phyloP scores from a whole-genome alignment of 2,888 invertebrate genomes.

The Sussaba pulchella region DNA sequence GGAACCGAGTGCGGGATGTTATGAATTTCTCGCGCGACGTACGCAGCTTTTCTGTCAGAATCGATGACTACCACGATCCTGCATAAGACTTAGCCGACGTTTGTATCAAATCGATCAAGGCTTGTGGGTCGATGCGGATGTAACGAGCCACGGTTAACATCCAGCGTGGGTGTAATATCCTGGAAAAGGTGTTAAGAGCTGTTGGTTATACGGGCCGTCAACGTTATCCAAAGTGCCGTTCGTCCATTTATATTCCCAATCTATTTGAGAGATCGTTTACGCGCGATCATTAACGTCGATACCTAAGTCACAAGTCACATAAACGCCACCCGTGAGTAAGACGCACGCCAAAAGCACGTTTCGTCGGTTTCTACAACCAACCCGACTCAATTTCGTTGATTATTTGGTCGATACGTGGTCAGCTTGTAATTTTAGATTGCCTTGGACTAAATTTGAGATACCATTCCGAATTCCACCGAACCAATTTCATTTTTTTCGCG shows the following conservation, averaged over 20 bases:
- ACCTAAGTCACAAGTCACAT: slow-evolving; percentile 43
- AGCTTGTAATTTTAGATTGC: slow-evolving; percentile 2
- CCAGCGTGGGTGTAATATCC: slow-evolving; percentile 18
- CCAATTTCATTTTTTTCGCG: background rate
- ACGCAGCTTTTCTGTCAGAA: slow-evolving; percentile 1
- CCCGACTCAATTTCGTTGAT: background rate
- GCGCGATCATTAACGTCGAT: slow-evolving; percentile 36
- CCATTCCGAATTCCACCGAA: too few relatives aligned
- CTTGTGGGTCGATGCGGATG: background rate
- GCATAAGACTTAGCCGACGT: background rate
- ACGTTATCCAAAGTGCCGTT: slow-evolving; percentile 9
- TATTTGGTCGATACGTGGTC: slow-evolving; percentile 7
- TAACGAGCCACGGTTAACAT: slow-evolving; percentile 4
- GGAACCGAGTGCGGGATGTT: background rate
- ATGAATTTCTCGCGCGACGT: slow-evolving; percentile 13
- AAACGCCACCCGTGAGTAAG: slow-evolving; percentile 21
- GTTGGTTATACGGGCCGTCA: slow-evolving; percentile 15
- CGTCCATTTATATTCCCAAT: slow-evolving; percentile 42
- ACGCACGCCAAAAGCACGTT: background rate
- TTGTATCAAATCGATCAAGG: background rate
- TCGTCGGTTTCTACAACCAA: background rate
- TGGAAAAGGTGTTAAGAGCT: slow-evolving; percentile 24
- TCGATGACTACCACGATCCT: slow-evolving; percentile 13
- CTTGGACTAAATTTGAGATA: background rate
- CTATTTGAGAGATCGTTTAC: slow-evolving; percentile 37